These are phyloP conservation scores for Leucopsar rothschildi DNA, from an alignment of 2,113 vertebrate genomes.

Conservation along the genomic window DNA sequence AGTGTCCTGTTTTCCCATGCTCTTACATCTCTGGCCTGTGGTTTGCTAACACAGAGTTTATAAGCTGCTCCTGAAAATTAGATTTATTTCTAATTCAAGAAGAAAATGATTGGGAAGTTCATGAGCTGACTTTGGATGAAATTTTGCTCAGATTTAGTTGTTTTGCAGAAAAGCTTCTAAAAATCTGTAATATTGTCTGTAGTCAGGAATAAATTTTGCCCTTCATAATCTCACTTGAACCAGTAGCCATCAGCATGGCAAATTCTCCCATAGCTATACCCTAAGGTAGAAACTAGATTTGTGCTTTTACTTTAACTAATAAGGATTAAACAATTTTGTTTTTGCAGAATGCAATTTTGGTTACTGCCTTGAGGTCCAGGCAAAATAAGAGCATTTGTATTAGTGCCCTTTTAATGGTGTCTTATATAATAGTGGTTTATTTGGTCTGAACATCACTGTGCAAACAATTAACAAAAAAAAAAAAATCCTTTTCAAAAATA, in stretches of 20 bases:
- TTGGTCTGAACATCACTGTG: not conserved
- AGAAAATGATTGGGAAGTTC: rapidly evolving
- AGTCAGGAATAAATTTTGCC: not conserved
- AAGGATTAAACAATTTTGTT: not conserved
- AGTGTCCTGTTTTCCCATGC: not conserved
- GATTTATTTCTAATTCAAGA: not conserved
- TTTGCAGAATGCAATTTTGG: not conserved
- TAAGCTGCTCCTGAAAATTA: not conserved
- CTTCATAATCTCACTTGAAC: not conserved
- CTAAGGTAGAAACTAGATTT: not conserved
- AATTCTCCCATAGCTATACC: not conserved
- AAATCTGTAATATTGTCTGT: not conserved
- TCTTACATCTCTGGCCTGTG: not conserved
- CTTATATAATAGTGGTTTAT: not conserved
- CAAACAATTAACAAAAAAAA: not conserved
- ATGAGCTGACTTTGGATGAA: not conserved
- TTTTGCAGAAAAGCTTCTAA: not conserved
- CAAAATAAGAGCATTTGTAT: not conserved
- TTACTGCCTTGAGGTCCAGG: not conserved
- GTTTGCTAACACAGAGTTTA: not conserved
- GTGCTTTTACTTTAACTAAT: not conserved
- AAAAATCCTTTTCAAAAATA: not conserved
- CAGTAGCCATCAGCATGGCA: not conserved
- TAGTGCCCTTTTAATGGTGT: not conserved
- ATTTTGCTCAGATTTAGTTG: not conserved